A percentile compares a stretch with the other conserved stretches of the same genome.
These are phyloP conservation scores for Nasonovia ribisnigri DNA, from an alignment of 2,888 invertebrate genomes.

Conservation along the genomic window DNA sequence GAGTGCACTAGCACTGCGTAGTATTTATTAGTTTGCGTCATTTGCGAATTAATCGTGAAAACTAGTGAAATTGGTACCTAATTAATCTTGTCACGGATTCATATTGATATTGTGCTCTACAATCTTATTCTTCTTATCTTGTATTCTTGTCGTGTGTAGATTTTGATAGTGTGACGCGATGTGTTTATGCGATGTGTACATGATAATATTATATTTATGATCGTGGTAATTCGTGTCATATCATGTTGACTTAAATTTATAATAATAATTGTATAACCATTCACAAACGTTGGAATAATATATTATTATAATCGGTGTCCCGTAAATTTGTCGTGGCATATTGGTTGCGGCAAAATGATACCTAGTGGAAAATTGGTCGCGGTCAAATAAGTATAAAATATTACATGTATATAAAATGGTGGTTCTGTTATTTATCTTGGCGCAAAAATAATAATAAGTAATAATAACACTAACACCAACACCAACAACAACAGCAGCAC, in stretches of 20 bases:
- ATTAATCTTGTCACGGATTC: neutral
- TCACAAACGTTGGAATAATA: slow-evolving; percentile 2
- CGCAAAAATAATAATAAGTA: neutral
- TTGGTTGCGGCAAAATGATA: neutral
- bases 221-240: neutral
- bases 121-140: neutral
- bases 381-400: neutral
- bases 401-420: neutral
- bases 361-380: slow-evolving; percentile 1
- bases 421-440: neutral
- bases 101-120: neutral
- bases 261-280: neutral
- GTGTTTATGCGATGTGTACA: neutral
- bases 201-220: neutral
- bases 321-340: neutral
- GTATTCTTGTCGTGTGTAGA: neutral
- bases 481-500: neutral
- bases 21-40: neutral
- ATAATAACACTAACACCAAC: neutral
- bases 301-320: neutral
- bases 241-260: neutral
- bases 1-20: neutral
- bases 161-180: neutral
- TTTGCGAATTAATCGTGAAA: neutral
- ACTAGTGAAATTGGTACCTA: neutral